These are phyloP conservation scores for Pelecanus crispus DNA, from an alignment of 2,113 vertebrate species.

Conservation along the genomic window DNA sequence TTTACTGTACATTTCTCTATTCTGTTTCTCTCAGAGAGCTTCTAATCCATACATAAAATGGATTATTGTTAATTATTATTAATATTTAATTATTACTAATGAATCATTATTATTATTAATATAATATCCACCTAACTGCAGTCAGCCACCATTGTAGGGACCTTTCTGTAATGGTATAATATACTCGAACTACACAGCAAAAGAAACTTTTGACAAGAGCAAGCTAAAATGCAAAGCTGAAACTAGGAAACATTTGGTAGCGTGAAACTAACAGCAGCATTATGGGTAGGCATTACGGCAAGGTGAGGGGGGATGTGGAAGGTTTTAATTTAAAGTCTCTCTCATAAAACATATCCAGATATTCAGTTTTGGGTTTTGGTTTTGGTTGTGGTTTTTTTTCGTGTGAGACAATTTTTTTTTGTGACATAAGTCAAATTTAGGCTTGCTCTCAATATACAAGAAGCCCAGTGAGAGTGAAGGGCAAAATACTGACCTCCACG, in stretches of 20 bases:
- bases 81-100: no score
- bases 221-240: neutral
- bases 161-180: neutral
- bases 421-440: neutral
- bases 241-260: neutral
- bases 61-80: no score
- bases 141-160: neutral
- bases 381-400: no score
- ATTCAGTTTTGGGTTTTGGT: neutral
- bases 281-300: rapidly evolving
- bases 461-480: neutral
- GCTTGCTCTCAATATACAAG: neutral
- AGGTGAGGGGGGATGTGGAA: neutral
- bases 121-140: neutral
- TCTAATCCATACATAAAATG: no score
- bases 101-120: no score
- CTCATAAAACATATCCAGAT: neutral
- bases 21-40: neutral
- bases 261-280: neutral
- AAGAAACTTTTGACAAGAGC: neutral
- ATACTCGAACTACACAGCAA: neutral
- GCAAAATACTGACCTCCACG: neutral
- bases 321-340: neutral
- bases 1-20: neutral
- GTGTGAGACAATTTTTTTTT: no score